Base-by-base conservation (phyloP, 1,140 invertebrate species). In the Tenebrio molitor region DNA sequence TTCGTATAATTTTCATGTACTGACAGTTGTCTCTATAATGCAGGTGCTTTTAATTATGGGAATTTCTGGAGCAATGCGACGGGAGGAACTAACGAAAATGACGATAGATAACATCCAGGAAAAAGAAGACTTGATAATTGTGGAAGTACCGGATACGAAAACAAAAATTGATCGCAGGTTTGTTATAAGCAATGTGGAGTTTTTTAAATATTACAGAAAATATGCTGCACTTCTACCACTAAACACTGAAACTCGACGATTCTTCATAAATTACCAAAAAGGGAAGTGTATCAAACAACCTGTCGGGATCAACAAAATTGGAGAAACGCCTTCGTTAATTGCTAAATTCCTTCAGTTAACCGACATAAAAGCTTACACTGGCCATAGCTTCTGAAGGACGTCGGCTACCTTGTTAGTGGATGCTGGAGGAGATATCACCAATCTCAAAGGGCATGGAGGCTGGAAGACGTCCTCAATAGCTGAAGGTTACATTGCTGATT, bases 251-350 rank as follows among this genome's bases (percentile, higher is more conserved):
- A 17, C 6, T 14, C 5, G 16, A n/a, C 41, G 41, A n/a, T 44
- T 44, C n/a, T 44, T 44, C n/a, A 14, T 58, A 58, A 58, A 58
- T 58, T 58, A 58, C n/a, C 50, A 58, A n/a, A 12, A 58, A 15
- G 17, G 50, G 17, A 58, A 17, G 17, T 58, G 50, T 25, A 58
- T 16, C 5, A 58, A 19, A 58, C 50, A 58, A 58, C 6, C 50
- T 58, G 15, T 58, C 17, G 50, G 50, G 7, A 58, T 58, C 2
- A 58, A 58, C 17, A 58, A 58, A 58, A 58, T 58, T 17, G 16
- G 50, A 21, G n/a, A 12, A 3, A 58, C n/a, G n/a, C 16, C 50
- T 58, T 15, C n/a, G 2, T 21, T 17, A 17, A 58, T 58, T 58
- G 6, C 21, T 58, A 12, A 58, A 19, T 58, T 15, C n/a, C 21